Evolutionary conservation across 2,888 invertebrate species (phyloP).

Genomic region (Phytoseiulus persimilis): DNA sequence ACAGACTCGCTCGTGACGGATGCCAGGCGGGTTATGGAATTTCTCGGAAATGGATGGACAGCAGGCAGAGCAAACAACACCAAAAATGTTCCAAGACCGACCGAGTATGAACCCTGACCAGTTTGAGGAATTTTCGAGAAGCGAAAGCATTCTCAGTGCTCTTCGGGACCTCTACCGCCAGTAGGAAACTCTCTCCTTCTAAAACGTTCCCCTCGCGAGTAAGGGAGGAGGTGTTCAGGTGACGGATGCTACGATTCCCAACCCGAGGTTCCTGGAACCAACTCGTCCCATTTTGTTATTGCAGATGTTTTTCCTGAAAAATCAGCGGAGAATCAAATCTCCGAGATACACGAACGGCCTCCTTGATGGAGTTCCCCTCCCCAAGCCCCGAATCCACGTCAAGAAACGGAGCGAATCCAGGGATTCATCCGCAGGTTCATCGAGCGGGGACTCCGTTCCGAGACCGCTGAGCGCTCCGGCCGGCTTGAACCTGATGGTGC

Average conservation of each 20-base stretch:
- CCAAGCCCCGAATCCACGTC: conserved; percentile 22
- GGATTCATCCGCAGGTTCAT: conserved; percentile 29
- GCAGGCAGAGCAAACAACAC: background rate
- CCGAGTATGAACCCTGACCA: background rate
- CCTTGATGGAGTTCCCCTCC: conserved; percentile 15
- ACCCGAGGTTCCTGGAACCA: background rate
- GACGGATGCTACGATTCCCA: too few relatives aligned
- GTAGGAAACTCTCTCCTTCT: too few relatives aligned
- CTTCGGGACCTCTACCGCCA: too few relatives aligned
- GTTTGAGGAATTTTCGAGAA: background rate
- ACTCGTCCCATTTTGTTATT: background rate
- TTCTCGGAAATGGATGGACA: background rate
- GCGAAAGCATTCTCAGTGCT: too few relatives aligned
- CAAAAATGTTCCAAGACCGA: background rate
- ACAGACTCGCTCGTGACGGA: background rate
- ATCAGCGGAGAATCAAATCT: conserved; percentile 26
- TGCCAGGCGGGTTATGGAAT: background rate
- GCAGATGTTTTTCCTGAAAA: conserved; percentile 32
- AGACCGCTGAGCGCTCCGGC: conserved; percentile 28
- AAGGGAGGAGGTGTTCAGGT: too few relatives aligned
- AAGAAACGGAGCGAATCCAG: conserved; percentile 19
- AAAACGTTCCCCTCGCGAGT: too few relatives aligned
- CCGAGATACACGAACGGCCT: conserved; percentile 24
- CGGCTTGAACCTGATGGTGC: conserved; percentile 19
- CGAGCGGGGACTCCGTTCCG: conserved; percentile 26